A percentile compares a stretch with the other conserved stretches of the same genome.
phyloP scores from a whole-genome alignment of 2,797 vertebrate species.

The Leptodactylus fallax region DNA sequence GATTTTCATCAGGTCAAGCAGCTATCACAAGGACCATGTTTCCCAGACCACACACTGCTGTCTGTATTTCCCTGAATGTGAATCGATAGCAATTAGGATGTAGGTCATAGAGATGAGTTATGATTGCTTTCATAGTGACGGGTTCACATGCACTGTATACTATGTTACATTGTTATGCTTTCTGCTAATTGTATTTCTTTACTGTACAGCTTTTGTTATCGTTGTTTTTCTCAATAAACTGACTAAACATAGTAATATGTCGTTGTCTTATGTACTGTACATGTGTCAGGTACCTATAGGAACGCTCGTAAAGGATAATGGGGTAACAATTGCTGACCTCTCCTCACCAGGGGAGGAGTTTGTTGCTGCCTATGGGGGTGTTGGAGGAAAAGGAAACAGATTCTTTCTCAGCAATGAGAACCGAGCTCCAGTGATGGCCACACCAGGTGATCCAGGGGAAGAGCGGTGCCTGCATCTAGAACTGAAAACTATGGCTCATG shows the following conservation, averaged over 20 bases:
- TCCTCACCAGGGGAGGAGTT: constrained; percentile 82
- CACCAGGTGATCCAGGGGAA: constrained; percentile 84
- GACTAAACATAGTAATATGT: background rate
- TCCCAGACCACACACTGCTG: no score
- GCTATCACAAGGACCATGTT: no score
- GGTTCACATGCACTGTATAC: background rate
- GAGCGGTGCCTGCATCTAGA: constrained; percentile 86
- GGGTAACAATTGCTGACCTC: constrained; percentile 81
- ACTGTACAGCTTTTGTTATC: no score
- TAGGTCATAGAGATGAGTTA: background rate
- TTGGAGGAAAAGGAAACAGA: constrained; percentile 92
- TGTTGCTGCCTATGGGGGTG: constrained; percentile 86
- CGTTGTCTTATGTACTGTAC: no score
- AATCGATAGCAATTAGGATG: no score
- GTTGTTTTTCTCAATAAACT: no score
- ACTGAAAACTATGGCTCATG: constrained; percentile 92
- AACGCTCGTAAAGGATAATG: constrained; percentile 88
- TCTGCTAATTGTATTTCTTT: no score
- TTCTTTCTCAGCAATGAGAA: constrained; percentile 94
- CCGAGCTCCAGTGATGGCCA: constrained; percentile 82
- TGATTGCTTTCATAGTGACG: background rate
- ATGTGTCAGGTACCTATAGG: constrained; percentile 88
- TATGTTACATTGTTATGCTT: no score
- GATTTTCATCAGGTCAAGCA: no score
- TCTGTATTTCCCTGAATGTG: no score